These are phyloP conservation scores for Pseudomyrmex pallidus DNA, from an alignment of 1,140 invertebrate species.

Conservation along the genomic window DNA sequence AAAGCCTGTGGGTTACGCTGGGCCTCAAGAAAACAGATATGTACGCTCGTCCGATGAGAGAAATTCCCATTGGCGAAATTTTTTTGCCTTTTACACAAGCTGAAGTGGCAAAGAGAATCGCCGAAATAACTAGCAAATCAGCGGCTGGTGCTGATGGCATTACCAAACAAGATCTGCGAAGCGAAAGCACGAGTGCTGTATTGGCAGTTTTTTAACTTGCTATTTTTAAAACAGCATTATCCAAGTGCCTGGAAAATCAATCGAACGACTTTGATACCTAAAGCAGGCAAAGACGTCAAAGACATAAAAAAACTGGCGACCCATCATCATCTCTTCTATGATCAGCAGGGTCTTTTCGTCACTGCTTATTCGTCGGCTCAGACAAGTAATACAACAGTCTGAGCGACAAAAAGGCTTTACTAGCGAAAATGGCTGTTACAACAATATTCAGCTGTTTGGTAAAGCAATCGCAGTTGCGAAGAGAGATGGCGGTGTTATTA, in stretches of 20 bases:
- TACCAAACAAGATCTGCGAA: background rate
- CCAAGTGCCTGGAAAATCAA: constrained; percentile 60
- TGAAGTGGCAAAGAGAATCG: background rate
- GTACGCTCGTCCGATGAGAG: background rate
- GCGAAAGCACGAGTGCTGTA: background rate
- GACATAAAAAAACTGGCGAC: constrained; percentile 71
- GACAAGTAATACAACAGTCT: background rate
- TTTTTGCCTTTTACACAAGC: background rate
- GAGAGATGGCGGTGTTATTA: background rate
- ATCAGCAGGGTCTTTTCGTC: constrained; percentile 51
- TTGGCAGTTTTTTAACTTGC: constrained; percentile 55
- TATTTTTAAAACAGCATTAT: background rate
- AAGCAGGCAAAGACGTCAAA: constrained; percentile 50
- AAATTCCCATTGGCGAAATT: background rate
- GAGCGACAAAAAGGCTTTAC: constrained; percentile 67
- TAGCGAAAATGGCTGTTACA: constrained; percentile 55
- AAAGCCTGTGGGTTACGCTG: background rate
- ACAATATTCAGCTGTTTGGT: constrained; percentile 56
- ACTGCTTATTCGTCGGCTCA: constrained; percentile 32
- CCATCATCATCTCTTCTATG: constrained; percentile 68
- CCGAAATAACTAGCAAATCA: background rate
- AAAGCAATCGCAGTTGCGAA: background rate
- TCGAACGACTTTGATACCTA: constrained; percentile 69
- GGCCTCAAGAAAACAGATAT: background rate
- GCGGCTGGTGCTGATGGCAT: background rate